Conservation (phyloP, 2,888 invertebrate genomes). For the Pilophorus perplexus region DNA sequence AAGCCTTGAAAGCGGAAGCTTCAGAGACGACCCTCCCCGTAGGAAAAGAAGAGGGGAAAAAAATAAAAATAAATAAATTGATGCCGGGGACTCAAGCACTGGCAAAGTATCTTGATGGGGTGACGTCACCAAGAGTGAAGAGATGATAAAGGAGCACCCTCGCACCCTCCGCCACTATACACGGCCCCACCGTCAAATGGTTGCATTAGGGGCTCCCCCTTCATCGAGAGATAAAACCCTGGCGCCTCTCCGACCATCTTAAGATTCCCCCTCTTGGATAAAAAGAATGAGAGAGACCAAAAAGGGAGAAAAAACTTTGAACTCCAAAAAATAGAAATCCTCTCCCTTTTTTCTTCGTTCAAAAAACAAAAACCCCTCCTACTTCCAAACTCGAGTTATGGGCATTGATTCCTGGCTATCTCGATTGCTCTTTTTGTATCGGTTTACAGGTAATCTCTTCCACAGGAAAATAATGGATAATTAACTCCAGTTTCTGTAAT, state of each 20-base stretch:
- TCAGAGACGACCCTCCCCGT: not conserved
- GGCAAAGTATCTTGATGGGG: conserved; percentile 24
- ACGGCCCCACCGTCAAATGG: conserved; percentile 32
- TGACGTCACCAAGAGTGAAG: conserved; percentile 20
- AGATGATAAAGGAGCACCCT: conserved; percentile 9
- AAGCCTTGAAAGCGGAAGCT: conserved; percentile 2
- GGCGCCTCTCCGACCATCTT: conserved; percentile 34
- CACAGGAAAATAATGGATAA: not conserved
- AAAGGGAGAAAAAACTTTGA: not conserved
- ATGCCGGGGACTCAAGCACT: conserved; percentile 16
- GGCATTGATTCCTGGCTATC: not conserved
- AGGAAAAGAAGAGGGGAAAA: not conserved
- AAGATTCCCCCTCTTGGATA: not conserved
- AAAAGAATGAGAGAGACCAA: conserved; percentile 1
- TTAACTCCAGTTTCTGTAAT: no score
- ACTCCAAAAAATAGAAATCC: conserved; percentile 8
- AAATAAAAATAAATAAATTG: conserved; percentile 11
- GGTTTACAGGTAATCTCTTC: not conserved
- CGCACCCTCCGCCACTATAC: no score
- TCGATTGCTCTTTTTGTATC: not conserved
- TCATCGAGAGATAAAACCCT: conserved; percentile 26
- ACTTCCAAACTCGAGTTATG: conserved; percentile 7
- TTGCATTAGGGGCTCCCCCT: conserved; percentile 30
- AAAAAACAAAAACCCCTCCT: conserved; percentile 4
- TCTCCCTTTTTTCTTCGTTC: not conserved